Evolutionary conservation across 2,797 vertebrate species (phyloP), one percentile per base, ranked within the genome.

Genomic region (Molothrus ater): DNA sequence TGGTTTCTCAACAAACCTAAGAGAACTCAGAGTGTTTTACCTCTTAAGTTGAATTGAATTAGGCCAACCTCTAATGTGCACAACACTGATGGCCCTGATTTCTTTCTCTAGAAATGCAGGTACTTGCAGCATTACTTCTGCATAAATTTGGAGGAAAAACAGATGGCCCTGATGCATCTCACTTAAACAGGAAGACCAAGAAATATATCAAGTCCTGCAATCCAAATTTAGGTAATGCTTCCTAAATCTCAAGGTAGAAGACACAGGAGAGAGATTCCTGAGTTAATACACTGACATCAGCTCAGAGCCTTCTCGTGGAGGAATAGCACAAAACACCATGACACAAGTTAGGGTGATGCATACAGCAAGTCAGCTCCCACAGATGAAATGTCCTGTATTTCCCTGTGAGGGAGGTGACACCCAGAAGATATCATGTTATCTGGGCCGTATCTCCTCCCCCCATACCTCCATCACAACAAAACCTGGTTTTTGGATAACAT

Each of bases 351-450:
- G 60, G 29, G 34, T 72, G 47, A 61, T 17, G 34, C 19, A 42
- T 5, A 50, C 0, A 83, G 42, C 53, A 83, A 78, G 11, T 17
- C 61, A 38, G 57, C 24, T 11, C 42, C 45, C 13, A 9, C 0
- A 5, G 26, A 38, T 36, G 24, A 90, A 69, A 43, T 1, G 1
- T 75, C 59, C 34, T 56, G 3, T 25, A 45, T 48, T 68, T 73
- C 43, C 28, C 36, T 64, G n/a, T 7, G 40, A 73, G 7, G 15
- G 18, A 87, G 31, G 9, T 34, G 47, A 82, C 45, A 69, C 20
- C 10, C 36, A 91, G 32, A 68, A 75, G 28, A 24, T 21, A 16
- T 26, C 56, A 70, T 24, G 36, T 26, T 45, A 2, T 17, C 40
- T 25, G 42, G 57, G 80, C 24, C 13, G 7, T 9, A 63, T 8